Evolutionary conservation across 2,113 vertebrate species (phyloP).

Genomic region (Apistogramma diplotaenia): DNA sequence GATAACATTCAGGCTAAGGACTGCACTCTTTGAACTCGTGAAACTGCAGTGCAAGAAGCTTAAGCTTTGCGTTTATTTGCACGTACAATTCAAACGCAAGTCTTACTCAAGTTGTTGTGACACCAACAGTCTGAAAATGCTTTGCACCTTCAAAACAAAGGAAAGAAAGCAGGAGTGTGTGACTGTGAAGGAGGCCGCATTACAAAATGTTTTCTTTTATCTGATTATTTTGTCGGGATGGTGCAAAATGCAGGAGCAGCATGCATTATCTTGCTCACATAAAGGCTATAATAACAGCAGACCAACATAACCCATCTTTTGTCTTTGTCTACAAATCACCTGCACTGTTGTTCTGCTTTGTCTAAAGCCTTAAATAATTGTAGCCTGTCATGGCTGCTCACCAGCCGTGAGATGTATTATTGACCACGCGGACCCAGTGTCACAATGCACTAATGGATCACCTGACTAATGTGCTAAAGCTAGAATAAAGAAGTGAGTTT

Average conservation of each 20-base stretch:
- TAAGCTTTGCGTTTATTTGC: not conserved
- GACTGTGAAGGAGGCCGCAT: not conserved
- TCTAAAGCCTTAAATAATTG: slow-evolving; percentile 46
- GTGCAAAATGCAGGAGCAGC: slow-evolving; percentile 4
- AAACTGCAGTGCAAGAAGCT: not conserved
- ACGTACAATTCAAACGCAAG: not conserved
- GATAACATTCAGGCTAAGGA: not conserved
- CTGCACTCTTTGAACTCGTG: not conserved
- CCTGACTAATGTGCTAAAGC: slow-evolving; percentile 20
- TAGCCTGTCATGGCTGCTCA: slow-evolving; percentile 35
- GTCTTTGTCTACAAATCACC: slow-evolving; percentile 36
- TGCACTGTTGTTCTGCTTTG: slow-evolving; percentile 15
- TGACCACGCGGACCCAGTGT: slow-evolving; percentile 15
- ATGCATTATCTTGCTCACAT: not conserved
- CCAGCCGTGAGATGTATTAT: slow-evolving; percentile 31
- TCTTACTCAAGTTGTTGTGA: not conserved
- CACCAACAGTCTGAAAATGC: not conserved
- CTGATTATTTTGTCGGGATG: not conserved
- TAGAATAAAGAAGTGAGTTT: not conserved
- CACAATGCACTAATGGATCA: slow-evolving; percentile 26
- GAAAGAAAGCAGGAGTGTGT: not conserved
- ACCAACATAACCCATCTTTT: slow-evolving; percentile 36
- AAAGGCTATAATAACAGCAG: slow-evolving; percentile 19
- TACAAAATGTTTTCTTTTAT: not conserved
- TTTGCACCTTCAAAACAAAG: not conserved